phyloP scores from a whole-genome alignment of 2,113 vertebrate species.

The Peromyscus californicus region DNA sequence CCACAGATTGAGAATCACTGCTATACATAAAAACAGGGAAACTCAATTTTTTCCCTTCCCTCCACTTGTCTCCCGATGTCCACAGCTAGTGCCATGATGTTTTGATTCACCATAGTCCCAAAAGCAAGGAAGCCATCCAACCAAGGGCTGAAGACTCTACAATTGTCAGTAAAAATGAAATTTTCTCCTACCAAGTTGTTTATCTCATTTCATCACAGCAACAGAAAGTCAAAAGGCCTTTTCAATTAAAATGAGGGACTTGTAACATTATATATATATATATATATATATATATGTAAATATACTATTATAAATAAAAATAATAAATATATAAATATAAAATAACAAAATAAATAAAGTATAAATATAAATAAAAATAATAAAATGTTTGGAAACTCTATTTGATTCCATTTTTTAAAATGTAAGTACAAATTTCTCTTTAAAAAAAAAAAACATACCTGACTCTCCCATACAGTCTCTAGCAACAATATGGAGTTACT shows the following conservation, averaged over 20 bases:
- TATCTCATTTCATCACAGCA: background rate
- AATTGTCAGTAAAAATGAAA: background rate
- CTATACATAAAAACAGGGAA: too few relatives aligned
- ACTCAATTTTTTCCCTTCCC: background rate
- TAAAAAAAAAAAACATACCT: background rate
- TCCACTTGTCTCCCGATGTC: background rate
- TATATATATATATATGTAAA: background rate
- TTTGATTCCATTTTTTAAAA: background rate
- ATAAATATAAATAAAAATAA: background rate
- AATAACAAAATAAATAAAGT: too few relatives aligned
- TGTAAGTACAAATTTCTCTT: background rate
- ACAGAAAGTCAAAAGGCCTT: background rate
- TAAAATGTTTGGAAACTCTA: background rate
- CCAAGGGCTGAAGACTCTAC: background rate
- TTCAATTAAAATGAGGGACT: background rate
- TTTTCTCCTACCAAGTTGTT: background rate
- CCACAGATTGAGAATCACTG: background rate
- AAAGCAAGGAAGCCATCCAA: background rate
- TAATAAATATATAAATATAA: too few relatives aligned
- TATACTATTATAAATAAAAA: too few relatives aligned
- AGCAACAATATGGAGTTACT: background rate
- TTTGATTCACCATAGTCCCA: background rate
- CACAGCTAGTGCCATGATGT: background rate
- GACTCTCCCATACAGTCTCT: background rate
- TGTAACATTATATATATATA: background rate